A percentile compares a stretch with the other conserved stretches of the same genome.
Conservation (phyloP, 2,888 invertebrate species). For the Cephus sareptanus region DNA sequence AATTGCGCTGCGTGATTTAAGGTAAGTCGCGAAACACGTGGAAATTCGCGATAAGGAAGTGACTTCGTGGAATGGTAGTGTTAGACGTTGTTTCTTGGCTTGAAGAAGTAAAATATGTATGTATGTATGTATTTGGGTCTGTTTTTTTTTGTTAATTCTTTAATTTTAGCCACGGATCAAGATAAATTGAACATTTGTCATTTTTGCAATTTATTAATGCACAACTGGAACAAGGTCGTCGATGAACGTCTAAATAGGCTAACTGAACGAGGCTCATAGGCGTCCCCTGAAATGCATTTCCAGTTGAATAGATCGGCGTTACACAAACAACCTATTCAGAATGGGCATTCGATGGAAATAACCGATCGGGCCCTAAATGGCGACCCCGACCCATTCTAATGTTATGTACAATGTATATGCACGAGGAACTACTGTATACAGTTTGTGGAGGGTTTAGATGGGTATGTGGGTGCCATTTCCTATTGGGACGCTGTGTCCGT, state of each 20-base stretch:
- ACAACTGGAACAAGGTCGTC: constrained; percentile 35
- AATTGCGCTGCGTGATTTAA: constrained; percentile 48
- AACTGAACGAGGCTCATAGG: constrained; percentile 25
- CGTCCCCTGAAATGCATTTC: constrained; percentile 32
- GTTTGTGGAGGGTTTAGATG: neutral
- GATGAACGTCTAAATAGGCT: constrained; percentile 41
- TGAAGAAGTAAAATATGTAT: neutral
- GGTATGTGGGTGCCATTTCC: neutral
- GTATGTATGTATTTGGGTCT: neutral
- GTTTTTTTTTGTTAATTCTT: neutral
- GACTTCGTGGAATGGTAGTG: neutral
- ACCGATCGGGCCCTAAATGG: constrained; percentile 42
- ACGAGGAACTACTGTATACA: neutral
- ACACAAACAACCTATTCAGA: constrained; percentile 38
- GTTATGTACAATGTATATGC: neutral
- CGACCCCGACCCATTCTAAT: constrained; percentile 32
- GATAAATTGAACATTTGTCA: neutral
- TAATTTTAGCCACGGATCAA: neutral
- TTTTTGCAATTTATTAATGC: neutral
- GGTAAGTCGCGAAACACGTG: constrained; percentile 20
- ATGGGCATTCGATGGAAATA: constrained; percentile 45
- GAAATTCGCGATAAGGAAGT: constrained; percentile 25
- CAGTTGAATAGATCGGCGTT: constrained; percentile 13
- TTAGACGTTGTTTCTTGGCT: neutral
- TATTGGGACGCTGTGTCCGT: neutral